Percentiles rank a stretch among this genome's conserved stretches.
Conservation (phyloP, 2,797 vertebrate genomes). For the Gadopsis bispinosus region DNA sequence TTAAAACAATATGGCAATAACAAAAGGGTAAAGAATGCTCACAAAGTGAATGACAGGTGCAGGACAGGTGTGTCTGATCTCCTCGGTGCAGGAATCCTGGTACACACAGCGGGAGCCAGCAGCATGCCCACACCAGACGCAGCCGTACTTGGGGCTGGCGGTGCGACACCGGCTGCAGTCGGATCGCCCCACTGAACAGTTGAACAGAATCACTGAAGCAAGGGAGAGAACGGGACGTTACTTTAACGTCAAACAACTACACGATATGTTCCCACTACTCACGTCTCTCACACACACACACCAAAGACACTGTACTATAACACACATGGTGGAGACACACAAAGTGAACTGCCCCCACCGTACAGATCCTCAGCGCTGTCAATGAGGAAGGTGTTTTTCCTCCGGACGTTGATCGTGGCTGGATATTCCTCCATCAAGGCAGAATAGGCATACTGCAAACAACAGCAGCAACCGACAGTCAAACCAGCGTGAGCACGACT, state of each 20-base stretch:
- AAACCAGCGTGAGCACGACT: background rate
- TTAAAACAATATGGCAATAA: too few species aligned
- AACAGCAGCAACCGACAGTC: slow-evolving; percentile 5
- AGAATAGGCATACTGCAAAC: slow-evolving; percentile 90
- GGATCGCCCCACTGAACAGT: slow-evolving; percentile 94
- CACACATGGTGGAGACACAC: background rate
- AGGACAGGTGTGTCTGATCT: slow-evolving; percentile 90
- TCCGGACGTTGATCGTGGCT: slow-evolving; percentile 88
- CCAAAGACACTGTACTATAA: too few species aligned
- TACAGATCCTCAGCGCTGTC: slow-evolving; percentile 92
- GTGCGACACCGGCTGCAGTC: slow-evolving; percentile 97
- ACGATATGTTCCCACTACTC: background rate
- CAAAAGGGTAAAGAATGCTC: slow-evolving; percentile 60
- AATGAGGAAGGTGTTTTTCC: slow-evolving; percentile 87
- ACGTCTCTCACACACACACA: background rate
- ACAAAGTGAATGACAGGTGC: slow-evolving; percentile 94
- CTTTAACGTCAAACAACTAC: background rate
- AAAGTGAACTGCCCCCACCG: slow-evolving; percentile 76
- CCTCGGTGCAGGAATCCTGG: slow-evolving; percentile 86
- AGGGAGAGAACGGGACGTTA: background rate
- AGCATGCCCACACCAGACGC: slow-evolving; percentile 92
- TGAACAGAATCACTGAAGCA: slow-evolving; percentile 91
- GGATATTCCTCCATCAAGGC: slow-evolving; percentile 88
- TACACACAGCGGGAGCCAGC: slow-evolving; percentile 87
- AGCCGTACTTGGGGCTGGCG: slow-evolving; percentile 88